A percentile compares a stretch with the other conserved stretches of the same genome.
These are phyloP conservation scores for Calyptommatus sinebrachiatus DNA, from an alignment of 2,113 vertebrate species.

Conservation along the genomic window DNA sequence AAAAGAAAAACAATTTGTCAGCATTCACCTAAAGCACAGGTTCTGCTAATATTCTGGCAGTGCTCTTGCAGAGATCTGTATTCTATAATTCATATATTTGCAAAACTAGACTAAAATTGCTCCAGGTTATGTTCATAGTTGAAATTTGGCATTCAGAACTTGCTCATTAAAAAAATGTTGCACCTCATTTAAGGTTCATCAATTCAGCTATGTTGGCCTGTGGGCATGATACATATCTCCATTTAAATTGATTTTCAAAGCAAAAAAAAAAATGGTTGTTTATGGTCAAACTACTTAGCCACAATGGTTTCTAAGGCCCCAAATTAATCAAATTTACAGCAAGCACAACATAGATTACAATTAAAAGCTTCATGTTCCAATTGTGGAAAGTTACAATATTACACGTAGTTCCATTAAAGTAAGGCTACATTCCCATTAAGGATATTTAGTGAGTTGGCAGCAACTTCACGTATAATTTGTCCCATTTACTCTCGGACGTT, in stretches of 20 bases:
- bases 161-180: conserved; percentile 1
- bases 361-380: neutral
- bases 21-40: neutral
- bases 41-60: neutral
- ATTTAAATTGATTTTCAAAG: conserved; percentile 14
- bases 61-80: neutral
- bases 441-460: too few relatives aligned
- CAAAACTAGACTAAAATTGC: conserved; percentile 7
- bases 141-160: conserved; percentile 12
- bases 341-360: conserved; percentile 1
- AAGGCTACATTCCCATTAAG: too few relatives aligned
- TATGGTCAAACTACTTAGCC: conserved; percentile 11
- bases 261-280: conserved; percentile 1
- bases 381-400: too few relatives aligned
- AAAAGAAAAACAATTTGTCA: neutral
- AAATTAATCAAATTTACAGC: conserved; percentile 12
- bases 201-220: conserved; percentile 21
- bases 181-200: conserved; percentile 20
- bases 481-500: too few relatives aligned
- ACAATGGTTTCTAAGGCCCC: neutral
- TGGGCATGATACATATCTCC: neutral
- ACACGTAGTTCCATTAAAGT: too few relatives aligned
- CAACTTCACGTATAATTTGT: too few relatives aligned
- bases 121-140: neutral
- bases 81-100: neutral